Base-by-base conservation (phyloP, 2,888 invertebrate genomes). In the Linnaemya tessellans region DNA sequence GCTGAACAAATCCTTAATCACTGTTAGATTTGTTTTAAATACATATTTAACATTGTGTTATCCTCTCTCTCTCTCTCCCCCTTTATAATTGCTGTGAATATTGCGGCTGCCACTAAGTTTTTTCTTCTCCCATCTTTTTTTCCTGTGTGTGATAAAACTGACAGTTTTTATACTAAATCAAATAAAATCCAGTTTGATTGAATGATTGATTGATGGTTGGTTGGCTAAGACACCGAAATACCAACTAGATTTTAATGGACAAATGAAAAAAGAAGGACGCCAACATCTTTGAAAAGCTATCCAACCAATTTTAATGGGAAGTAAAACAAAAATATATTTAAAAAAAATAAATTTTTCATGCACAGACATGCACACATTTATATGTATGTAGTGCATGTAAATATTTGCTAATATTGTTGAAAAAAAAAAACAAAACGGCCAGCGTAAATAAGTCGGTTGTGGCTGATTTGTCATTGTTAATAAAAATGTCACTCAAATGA, bases 401-500 rank as follows among this genome's bases (percentile, higher is more conserved):
- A 8, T 35, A 2, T 46, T 49, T 51, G 15, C 10, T 11, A 62
- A 43, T 35, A 35, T 11, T 30, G 11, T n/a, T 35, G 54, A 43
- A 51, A 49, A 49, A 58, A n/a, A 15, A n/a, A 58, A 62, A 62
- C 11, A n/a, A 58, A 41, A 38, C 35, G 18, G 38, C 22, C 22
- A 46, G 11, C 15, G 30, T 54, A 68, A 75, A 80, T 60, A 68
- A 43, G 51, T 68, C 46, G 22, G 41, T 58, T 77, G 64, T 49
- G 64, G 58, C 20, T 65, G 77, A 71, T 77, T 82, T 82, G 81
- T 77, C 49, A 30, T 20, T 77, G 49, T 58, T 82, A 64, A 64
- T 70, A 82, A 82, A 81, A 77, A 70, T 68, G 77, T 77, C 81
- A 77, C 38, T 77, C 35, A 54, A 82, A 70, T 18, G 30, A 15